Percentiles rank a stretch among this genome's conserved stretches.
These are phyloP conservation scores for Platanista minor DNA, from an alignment of 2,113 vertebrate species.

Conservation along the genomic window DNA sequence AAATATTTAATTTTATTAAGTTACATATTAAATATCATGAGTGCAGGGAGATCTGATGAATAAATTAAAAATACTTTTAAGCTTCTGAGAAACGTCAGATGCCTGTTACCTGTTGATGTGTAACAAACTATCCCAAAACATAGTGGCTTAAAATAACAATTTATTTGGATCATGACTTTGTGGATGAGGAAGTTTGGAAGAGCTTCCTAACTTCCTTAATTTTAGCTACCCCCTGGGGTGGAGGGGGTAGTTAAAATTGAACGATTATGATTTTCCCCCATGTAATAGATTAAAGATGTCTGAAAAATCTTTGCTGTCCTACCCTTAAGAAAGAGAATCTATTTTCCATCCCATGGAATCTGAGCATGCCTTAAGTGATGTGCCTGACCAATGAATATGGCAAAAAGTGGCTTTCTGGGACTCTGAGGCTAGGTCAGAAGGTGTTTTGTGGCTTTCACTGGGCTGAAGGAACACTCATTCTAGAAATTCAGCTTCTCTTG, in stretches of 20 bases:
- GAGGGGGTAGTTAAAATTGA: slow-evolving; percentile 54
- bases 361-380: not conserved
- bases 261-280: slow-evolving; percentile 58
- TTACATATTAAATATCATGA: slow-evolving; percentile 55
- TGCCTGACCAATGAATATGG: not conserved
- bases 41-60: slow-evolving; percentile 23
- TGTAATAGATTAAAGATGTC: not conserved
- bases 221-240: not conserved
- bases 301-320: not conserved
- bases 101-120: not conserved
- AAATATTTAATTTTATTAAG: not conserved
- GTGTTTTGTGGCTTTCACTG: not conserved
- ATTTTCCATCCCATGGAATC: not conserved
- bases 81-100: slow-evolving; percentile 65
- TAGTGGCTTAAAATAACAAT: not conserved
- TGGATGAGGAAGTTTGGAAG: not conserved
- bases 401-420: not conserved
- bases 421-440: not conserved
- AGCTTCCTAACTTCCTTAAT: not conserved
- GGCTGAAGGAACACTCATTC: not conserved
- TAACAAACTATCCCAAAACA: not conserved
- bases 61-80: slow-evolving; percentile 68
- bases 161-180: not conserved
- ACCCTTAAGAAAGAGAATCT: not conserved
- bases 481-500: not conserved